These are phyloP conservation scores for Notothenia coriiceps DNA, from an alignment of 2,113 vertebrate species.

Conservation along the genomic window DNA sequence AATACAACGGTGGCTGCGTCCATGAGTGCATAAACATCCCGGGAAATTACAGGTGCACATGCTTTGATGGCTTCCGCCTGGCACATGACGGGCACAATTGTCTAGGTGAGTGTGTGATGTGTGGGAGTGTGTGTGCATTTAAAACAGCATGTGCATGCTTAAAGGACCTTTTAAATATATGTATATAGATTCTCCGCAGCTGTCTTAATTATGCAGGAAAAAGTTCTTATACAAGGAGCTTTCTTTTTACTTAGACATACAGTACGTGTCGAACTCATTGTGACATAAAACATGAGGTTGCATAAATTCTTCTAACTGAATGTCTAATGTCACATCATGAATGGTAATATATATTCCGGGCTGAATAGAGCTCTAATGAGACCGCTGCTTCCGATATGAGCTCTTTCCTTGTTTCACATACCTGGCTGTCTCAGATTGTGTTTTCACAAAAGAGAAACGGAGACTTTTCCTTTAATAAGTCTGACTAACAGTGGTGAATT, in stretches of 20 bases:
- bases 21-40: conserved; percentile 99
- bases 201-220: conserved; percentile 26
- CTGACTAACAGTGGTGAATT: conserved; percentile 59
- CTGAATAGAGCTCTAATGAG: conserved; percentile 41
- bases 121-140: not conserved
- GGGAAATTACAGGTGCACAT: conserved; percentile 97
- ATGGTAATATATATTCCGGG: conserved; percentile 56
- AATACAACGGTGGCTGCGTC: conserved; percentile 96
- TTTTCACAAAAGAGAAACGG: conserved; percentile 41
- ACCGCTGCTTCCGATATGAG: conserved; percentile 42
- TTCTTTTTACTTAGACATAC: conserved; percentile 28
- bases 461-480: conserved; percentile 39
- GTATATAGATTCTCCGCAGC: not conserved
- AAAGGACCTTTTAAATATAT: not conserved
- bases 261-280: conserved; percentile 39
- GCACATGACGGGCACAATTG: conserved; percentile 97
- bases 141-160: not conserved
- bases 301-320: conserved; percentile 48
- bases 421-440: conserved; percentile 41
- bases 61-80: conserved; percentile 96
- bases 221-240: not conserved
- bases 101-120: conserved; percentile 85
- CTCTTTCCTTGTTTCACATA: conserved; percentile 43
- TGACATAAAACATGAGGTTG: conserved; percentile 40
- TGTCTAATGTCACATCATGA: conserved; percentile 38